A percentile compares a stretch with the other conserved stretches of the same genome.
Evolutionary conservation across 2,113 vertebrate genomes (phyloP).

Genomic region (Saimiri boliviensis): DNA sequence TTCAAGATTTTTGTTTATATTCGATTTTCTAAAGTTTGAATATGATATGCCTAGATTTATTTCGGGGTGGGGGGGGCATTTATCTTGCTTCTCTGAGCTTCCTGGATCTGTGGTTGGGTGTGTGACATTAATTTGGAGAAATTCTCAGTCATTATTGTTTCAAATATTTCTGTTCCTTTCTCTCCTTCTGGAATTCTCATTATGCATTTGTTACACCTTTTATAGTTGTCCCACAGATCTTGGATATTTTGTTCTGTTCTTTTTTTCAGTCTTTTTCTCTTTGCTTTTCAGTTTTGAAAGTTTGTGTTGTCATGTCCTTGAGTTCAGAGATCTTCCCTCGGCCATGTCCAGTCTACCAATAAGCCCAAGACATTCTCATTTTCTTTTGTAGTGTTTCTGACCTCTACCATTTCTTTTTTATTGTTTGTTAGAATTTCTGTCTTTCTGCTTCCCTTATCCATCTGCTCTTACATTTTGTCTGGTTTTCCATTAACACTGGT

Average conservation of each 20-base stretch:
- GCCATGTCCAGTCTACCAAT: not conserved
- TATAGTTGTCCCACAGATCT: not conserved
- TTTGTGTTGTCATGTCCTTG: not conserved
- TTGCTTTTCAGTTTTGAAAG: not conserved
- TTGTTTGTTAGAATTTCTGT: not conserved
- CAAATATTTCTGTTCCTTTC: not conserved
- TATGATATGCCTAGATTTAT: not conserved
- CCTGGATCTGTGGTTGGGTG: not conserved
- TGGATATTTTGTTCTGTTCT: not conserved
- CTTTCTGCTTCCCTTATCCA: not conserved
- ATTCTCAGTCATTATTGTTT: not conserved
- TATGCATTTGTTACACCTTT: not conserved
- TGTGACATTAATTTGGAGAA: not conserved
- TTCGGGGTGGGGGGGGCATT: not conserved
- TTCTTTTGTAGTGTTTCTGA: not conserved
- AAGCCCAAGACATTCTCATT: not conserved
- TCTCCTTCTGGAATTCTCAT: not conserved
- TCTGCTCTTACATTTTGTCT: not conserved
- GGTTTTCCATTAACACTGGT: not conserved
- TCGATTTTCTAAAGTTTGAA: not conserved
- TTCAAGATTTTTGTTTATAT: not conserved
- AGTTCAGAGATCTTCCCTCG: not conserved
- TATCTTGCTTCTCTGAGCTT: not conserved
- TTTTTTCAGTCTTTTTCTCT: not conserved
- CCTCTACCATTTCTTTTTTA: not conserved